Conservation (phyloP, 2,797 vertebrate species). For the Myoxocephalus aenaeus region DNA sequence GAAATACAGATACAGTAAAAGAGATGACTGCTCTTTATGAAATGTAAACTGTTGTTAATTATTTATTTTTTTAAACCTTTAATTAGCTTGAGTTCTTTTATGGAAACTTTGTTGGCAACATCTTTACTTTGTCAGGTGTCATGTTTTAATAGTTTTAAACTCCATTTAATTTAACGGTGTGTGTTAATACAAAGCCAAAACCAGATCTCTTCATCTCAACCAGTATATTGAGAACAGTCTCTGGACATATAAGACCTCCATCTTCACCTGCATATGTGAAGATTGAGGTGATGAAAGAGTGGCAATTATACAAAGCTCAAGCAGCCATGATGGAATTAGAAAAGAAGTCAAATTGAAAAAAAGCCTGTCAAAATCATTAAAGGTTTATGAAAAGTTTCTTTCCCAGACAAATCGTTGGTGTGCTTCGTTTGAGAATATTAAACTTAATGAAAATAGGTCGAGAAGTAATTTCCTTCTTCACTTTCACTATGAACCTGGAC, state of each 20-base stretch:
- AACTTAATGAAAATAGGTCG: neutral
- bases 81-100: neutral
- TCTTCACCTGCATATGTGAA: neutral
- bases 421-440: neutral
- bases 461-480: constrained; percentile 4
- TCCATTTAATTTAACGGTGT: neutral
- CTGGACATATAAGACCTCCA: neutral
- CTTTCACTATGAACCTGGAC: neutral
- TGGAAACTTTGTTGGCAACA: neutral
- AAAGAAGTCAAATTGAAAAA: constrained; percentile 4
- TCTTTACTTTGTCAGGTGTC: neutral
- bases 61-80: no score
- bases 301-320: neutral
- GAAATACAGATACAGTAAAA: neutral
- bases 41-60: neutral
- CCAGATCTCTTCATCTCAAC: neutral
- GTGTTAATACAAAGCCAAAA: neutral
- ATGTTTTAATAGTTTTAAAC: neutral
- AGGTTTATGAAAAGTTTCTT: neutral
- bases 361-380: neutral
- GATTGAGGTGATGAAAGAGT: neutral
- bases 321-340: neutral
- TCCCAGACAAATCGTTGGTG: neutral
- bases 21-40: neutral
- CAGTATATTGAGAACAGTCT: neutral